Percentiles rank a stretch among this genome's conserved stretches.
phyloP scores from a whole-genome alignment of 1,140 invertebrate species.

The Propsilocerus akamusi region DNA sequence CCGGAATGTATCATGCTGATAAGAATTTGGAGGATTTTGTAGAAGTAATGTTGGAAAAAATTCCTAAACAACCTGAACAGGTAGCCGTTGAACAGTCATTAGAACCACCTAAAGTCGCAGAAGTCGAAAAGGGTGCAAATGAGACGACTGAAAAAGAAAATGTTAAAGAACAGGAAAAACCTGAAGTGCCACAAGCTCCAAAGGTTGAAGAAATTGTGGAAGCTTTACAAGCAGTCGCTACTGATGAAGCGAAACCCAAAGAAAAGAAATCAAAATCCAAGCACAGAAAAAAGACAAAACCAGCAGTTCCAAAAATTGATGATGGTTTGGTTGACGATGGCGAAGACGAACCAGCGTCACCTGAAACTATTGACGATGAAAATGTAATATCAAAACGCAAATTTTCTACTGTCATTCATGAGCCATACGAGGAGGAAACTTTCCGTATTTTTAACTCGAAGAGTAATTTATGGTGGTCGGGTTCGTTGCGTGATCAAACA shows the following conservation, averaged over 20 bases:
- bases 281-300: neutral
- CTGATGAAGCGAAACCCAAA: neutral
- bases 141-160: slow-evolving; percentile 15
- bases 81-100: neutral
- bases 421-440: neutral
- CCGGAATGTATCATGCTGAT: slow-evolving; percentile 1
- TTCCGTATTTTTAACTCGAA: neutral
- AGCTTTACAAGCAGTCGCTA: neutral
- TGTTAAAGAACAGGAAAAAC: slow-evolving; percentile 6
- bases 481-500: neutral
- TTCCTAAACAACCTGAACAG: neutral
- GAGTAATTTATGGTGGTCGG: neutral
- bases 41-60: neutral
- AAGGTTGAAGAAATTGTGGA: neutral
- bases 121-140: slow-evolving; percentile 8
- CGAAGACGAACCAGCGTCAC: neutral
- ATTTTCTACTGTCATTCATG: neutral
- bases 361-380: neutral
- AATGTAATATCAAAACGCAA: neutral
- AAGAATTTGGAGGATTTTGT: neutral
- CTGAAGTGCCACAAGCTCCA: neutral
- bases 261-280: neutral
- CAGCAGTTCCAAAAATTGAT: neutral
- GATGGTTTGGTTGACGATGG: neutral
- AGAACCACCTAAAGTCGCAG: neutral